Conservation (phyloP, 1,140 invertebrate genomes). For the Drosophila melanica region DNA sequence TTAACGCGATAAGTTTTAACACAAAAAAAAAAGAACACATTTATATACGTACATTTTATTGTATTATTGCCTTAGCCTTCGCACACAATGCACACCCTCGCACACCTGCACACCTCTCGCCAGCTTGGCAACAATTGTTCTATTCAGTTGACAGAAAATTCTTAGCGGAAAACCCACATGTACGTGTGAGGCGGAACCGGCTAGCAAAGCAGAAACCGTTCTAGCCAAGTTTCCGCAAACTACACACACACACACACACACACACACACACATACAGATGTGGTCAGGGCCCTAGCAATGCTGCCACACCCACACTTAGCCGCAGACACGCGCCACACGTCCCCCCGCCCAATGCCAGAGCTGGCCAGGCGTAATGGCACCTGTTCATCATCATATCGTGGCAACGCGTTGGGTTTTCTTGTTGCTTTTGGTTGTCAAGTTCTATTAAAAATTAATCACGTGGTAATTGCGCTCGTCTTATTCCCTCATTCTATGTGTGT, state of each 20-base stretch:
- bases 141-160: slow-evolving; percentile 57
- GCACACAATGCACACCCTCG: too few relatives aligned
- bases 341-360: not conserved
- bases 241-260: slow-evolving; percentile 22
- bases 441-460: slow-evolving; percentile 56
- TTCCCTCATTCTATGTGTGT: not conserved
- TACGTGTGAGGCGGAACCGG: not conserved
- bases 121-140: slow-evolving; percentile 55
- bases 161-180: slow-evolving; percentile 23
- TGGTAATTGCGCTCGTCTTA: slow-evolving; percentile 37
- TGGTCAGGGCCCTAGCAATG: slow-evolving; percentile 10
- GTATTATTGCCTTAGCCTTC: not conserved
- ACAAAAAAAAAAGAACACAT: not conserved
- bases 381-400: slow-evolving; percentile 32
- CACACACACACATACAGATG: not conserved
- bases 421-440: slow-evolving; percentile 18
- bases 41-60: not conserved
- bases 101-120: not conserved
- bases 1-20: not conserved
- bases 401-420: slow-evolving; percentile 32
- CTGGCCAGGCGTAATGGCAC: slow-evolving; percentile 16
- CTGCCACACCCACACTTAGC: slow-evolving; percentile 5
- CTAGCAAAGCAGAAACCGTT: slow-evolving; percentile 25
- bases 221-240: slow-evolving; percentile 55
- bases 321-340: not conserved